Evolutionary conservation across 2,113 vertebrate genomes (phyloP), one percentile per base, ranked within the genome.

Genomic region (Podiceps cristatus): DNA sequence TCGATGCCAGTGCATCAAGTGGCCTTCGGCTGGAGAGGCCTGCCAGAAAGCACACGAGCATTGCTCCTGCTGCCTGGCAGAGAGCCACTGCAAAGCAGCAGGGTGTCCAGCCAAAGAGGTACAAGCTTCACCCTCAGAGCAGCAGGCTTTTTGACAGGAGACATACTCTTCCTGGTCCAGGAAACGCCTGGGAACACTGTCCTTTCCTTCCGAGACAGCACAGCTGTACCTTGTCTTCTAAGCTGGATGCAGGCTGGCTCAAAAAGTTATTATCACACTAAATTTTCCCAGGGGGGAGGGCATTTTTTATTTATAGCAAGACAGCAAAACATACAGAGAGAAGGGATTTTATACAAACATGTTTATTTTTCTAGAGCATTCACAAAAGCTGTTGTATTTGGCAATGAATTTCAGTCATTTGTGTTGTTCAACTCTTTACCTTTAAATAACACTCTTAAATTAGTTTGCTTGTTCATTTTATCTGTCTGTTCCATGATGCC

Each of bases 401-500:
- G 93, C 91, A 86, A 33, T 60, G 45, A 89, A 50, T 89, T 95
- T 89, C 86, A 42, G 63, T 71, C 76, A 49, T 19, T 79, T 29
- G 1, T 83, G 56, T 42, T 78, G 64, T 93, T 96, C 76, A 94
- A 64, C 62, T 85, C 86, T 96, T 81, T 74, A 74, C 83, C 74
- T 82, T 89, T 88, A 86, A 94, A 88, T 88, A 97, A 72, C 89
- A 63, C 28, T 85, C 63, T 76, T 89, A 91, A 95, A 92, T 93
- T 73, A 31, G 80, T 95, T 91, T 76, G 22, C 76, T 87, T 17
- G 20, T 8, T 72, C 11, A 11, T 97, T 91, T 94, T 88, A 96
- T 97, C 91, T 97, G 77, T 49, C 75, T 95, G 75, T 84, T 95
- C 97, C 97, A 89, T 90, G 86, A 40, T n/a, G 71, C 28, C 91